These are phyloP conservation scores for Drosophila sechellia DNA, from an alignment of 1,140 invertebrate species.

Conservation along the genomic window DNA sequence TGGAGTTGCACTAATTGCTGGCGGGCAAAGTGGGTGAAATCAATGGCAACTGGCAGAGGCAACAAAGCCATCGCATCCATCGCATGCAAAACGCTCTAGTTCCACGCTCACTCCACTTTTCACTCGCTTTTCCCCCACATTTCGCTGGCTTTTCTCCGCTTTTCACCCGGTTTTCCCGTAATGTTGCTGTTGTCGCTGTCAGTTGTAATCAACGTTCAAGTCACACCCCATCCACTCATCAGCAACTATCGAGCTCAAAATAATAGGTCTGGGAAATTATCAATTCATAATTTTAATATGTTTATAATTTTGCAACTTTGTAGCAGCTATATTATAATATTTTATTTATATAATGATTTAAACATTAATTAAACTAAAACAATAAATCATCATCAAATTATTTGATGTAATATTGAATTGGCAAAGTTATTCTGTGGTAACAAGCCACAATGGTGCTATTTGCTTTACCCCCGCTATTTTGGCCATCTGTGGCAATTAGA, in stretches of 20 bases:
- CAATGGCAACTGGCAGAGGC: constrained; percentile 56
- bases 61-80: constrained; percentile 42
- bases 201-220: constrained; percentile 77
- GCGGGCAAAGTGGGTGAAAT: constrained; percentile 63
- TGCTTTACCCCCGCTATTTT: not conserved
- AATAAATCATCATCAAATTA: too few species aligned
- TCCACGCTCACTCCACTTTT: not conserved
- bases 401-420: too few species aligned
- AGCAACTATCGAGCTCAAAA: not conserved
- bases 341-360: too few species aligned
- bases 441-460: too few species aligned
- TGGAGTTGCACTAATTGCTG: constrained; percentile 74
- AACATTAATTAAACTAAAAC: too few species aligned
- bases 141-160: not conserved
- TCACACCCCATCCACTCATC: constrained; percentile 31
- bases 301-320: too few species aligned
- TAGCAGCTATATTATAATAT: too few species aligned
- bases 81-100: constrained; percentile 43
- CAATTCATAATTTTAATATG: too few species aligned
- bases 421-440: too few species aligned
- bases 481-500: constrained; percentile 72
- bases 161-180: not conserved
- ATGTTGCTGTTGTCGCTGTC: constrained; percentile 51
- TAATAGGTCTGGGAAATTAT: not conserved
- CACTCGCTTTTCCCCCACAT: not conserved